phyloP scores from a whole-genome alignment of 2,888 invertebrate species.

The Heliconius aoede region DNA sequence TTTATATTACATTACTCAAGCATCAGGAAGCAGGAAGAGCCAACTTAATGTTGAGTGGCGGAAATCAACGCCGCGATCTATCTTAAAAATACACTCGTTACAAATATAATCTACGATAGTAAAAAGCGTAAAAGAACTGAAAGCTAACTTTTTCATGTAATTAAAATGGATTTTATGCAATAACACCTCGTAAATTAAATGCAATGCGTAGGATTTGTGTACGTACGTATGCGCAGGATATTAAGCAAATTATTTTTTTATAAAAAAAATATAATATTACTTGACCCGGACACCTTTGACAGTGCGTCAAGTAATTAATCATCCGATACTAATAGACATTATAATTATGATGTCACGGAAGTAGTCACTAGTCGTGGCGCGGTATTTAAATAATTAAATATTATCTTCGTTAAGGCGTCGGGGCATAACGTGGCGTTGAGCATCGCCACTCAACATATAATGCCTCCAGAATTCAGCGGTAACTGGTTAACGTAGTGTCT shows the following conservation, averaged over 20 bases:
- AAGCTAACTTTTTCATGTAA: no score
- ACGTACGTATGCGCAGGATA: no score
- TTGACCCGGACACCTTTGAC: constrained; percentile 5
- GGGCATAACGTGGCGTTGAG: no score
- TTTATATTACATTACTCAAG: background rate
- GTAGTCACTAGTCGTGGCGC: background rate
- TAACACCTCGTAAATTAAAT: background rate
- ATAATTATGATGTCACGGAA: constrained; percentile 21
- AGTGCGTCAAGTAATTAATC: constrained; percentile 5
- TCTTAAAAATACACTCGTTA: background rate
- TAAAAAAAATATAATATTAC: background rate
- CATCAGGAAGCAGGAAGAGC: background rate
- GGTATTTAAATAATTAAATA: no score
- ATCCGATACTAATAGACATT: background rate
- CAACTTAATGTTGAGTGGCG: background rate
- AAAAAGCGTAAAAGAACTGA: no score
- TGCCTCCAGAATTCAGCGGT: no score
- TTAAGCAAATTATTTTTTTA: background rate
- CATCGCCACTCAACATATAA: no score
- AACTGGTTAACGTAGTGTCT: no score
- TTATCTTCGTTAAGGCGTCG: no score
- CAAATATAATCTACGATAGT: no score
- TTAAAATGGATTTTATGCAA: no score
- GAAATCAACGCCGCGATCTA: background rate
- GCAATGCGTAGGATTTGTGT: background rate